A percentile compares a stretch with the other conserved stretches of the same genome.
Evolutionary conservation across 2,797 vertebrate genomes (phyloP).

Genomic region (Triplophysa yarkandensis): DNA sequence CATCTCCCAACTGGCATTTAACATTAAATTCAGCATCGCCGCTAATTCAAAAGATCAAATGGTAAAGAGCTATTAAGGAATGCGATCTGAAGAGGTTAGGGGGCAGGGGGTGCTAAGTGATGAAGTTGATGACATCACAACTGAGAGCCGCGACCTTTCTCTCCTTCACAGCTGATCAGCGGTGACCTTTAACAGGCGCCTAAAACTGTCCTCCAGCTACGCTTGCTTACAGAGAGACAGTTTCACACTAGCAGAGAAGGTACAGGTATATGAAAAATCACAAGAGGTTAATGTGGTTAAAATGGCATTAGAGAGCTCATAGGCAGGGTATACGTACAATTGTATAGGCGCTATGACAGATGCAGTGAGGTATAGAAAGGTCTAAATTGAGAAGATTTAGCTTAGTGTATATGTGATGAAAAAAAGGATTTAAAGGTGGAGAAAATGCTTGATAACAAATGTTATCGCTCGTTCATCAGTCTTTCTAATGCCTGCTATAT

Average conservation of each 20-base stretch:
- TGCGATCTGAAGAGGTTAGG: constrained; percentile 42
- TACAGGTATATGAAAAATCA: constrained; percentile 2
- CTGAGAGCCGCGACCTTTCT: constrained; percentile 85
- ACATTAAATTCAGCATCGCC: constrained; percentile 63
- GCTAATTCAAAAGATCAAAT: constrained; percentile 60
- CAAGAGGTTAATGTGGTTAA: not conserved
- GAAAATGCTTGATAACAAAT: too few species aligned
- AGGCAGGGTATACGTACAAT: not conserved
- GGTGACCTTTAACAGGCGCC: constrained; percentile 80
- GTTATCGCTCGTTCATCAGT: too few species aligned
- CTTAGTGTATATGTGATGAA: not conserved
- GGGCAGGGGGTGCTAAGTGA: constrained; percentile 48
- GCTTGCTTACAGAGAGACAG: constrained; percentile 45
- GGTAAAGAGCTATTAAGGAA: constrained; percentile 40
- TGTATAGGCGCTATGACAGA: not conserved
- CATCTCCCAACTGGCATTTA: constrained; percentile 45
- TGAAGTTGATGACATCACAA: constrained; percentile 68
- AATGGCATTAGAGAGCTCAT: not conserved
- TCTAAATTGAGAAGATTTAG: not conserved
- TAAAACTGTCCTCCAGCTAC: constrained; percentile 76
- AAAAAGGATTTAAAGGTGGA: too few species aligned
- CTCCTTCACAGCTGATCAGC: constrained; percentile 74
- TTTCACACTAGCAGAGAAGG: not conserved
- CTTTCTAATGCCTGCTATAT: too few species aligned
- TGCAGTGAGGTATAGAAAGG: not conserved